Conservation (phyloP, 2,888 invertebrate species). For the Ganaspis brasiliensis region DNA sequence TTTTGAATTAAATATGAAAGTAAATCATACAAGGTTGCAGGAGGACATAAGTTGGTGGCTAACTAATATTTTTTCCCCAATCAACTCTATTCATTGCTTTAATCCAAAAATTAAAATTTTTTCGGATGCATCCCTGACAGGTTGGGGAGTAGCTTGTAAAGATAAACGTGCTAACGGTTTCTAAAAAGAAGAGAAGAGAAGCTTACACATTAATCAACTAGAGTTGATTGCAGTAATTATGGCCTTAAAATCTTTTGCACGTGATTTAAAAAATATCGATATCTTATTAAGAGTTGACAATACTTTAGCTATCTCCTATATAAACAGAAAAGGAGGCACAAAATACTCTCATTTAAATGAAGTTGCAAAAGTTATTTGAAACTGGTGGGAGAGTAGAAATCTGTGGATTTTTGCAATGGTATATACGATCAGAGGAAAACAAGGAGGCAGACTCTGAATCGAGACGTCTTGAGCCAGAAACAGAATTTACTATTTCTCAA, state of each 20-base stretch:
- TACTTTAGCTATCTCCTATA: conserved; percentile 11
- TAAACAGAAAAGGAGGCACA: conserved; percentile 1
- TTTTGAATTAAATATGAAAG: conserved; percentile 43
- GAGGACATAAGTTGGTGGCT: conserved; percentile 43
- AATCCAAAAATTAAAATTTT: conserved; percentile 43
- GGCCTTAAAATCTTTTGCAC: conserved; percentile 40
- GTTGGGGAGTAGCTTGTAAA: conserved; percentile 46
- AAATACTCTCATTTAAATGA: not conserved
- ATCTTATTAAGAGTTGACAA: not conserved
- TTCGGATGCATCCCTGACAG: conserved; percentile 47
- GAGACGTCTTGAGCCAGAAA: conserved; percentile 51
- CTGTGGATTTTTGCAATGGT: conserved; percentile 39
- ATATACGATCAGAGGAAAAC: conserved; percentile 41
- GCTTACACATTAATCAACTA: too few relatives aligned
- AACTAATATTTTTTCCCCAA: not conserved
- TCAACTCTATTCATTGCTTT: not conserved
- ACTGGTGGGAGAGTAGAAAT: conserved; percentile 5
- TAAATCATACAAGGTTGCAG: not conserved
- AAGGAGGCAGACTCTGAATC: conserved; percentile 63
- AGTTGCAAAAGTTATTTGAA: conserved; percentile 27
- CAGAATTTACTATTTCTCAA: conserved; percentile 54
- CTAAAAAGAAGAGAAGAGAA: conserved; percentile 33
- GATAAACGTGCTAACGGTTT: conserved; percentile 40
- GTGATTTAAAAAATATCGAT: not conserved
- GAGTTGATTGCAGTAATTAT: too few relatives aligned